These are phyloP conservation scores for Sternarchorhynchus goeldii DNA, from an alignment of 2,797 vertebrate genomes.

Conservation along the genomic window DNA sequence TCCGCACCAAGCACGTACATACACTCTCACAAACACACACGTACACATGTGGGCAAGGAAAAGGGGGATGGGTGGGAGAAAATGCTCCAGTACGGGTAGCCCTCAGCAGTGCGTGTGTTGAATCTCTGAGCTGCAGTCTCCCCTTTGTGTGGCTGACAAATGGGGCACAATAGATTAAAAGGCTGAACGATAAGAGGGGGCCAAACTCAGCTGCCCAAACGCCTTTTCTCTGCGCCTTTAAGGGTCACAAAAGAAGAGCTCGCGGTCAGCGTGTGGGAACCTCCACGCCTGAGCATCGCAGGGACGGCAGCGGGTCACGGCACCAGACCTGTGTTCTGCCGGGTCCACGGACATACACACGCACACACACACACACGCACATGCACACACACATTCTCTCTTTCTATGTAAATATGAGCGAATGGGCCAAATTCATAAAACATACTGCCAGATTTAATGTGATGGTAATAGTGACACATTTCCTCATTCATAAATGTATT, in stretches of 20 bases:
- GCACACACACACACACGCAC: neutral
- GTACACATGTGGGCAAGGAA: neutral
- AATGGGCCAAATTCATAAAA: no score
- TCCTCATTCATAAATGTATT: no score
- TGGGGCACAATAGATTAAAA: conserved; percentile 54
- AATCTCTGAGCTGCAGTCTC: conserved; percentile 51
- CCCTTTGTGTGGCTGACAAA: conserved; percentile 56
- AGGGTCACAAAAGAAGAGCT: conserved; percentile 32
- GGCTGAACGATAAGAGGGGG: conserved; percentile 51
- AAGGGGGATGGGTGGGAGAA: conserved; percentile 56
- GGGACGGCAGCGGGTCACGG: no score
- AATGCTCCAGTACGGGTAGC: conserved; percentile 53
- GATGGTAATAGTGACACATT: no score
- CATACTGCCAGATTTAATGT: neutral
- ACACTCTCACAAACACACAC: conserved; percentile 30
- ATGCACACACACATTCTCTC: no score
- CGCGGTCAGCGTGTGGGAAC: conserved; percentile 40
- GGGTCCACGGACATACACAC: no score
- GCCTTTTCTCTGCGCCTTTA: conserved; percentile 41
- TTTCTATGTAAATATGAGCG: no score
- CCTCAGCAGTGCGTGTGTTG: conserved; percentile 54
- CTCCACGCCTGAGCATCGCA: neutral
- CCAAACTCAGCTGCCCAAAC: conserved; percentile 24
- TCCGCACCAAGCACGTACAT: conserved; percentile 25
- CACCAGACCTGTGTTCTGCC: no score